Evolutionary conservation across 2,113 vertebrate species (phyloP), one percentile per base, ranked within the genome.

Genomic region (Aspiorhynchus laticeps): DNA sequence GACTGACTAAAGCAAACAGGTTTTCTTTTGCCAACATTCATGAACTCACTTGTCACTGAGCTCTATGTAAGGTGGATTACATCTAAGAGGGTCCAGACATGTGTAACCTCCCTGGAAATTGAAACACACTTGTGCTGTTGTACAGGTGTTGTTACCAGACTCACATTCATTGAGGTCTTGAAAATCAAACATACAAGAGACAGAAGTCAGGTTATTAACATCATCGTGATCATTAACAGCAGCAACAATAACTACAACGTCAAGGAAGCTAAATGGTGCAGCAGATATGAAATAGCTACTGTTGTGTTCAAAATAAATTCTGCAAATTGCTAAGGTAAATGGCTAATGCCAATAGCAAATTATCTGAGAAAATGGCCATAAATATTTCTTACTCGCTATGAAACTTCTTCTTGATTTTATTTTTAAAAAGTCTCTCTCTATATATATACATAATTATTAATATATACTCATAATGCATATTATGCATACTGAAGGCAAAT

Each of bases 161-260:
- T 98, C 98, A 94, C 98, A 99, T 94, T 99, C 98, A 91, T 99
- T 98, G 94, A 97, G 92, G 93, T 99, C 98, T 99, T 96, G 84
- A 95, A 96, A 87, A 95, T 91, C 95, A 94, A 91, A 92, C 91
- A 94, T 88, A 94, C 92, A 94, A 95, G 90, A 95, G 85, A 87
- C 84, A 92, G 78, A 28, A 87, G 92, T 93, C 91, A 94, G 93
- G 93, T 85, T 91, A 87, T 86, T 2, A 61, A 4, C 1, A 92
- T 87, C 86, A 91, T 71, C 84, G 91, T 31, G 31, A 86, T 33
- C 85, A 84, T 73, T 38, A 87, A 31, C 41, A 53, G 80, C 77
- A 90, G 79, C 78, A 91, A 14, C 56, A 90, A 73, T 1, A 87
- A 56, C 76, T 84, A 77, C 46, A 61, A 26, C 46, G 19, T 17